Conservation (phyloP, 2,797 vertebrate genomes). For the Rhincodon typus region DNA sequence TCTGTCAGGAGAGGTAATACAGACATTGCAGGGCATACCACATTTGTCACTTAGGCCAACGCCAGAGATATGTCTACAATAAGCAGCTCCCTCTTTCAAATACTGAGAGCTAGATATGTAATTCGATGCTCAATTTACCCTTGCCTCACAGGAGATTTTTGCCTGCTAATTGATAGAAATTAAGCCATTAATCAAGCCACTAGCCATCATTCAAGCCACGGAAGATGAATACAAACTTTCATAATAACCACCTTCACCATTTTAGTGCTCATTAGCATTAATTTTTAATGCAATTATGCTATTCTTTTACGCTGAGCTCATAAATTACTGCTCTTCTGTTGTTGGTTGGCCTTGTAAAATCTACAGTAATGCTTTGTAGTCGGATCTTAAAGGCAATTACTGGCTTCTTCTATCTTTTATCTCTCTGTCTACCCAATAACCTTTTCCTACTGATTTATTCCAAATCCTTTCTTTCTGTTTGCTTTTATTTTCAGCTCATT, state of each 20-base stretch:
- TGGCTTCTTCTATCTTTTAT: constrained; percentile 82
- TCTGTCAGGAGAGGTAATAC: constrained; percentile 55
- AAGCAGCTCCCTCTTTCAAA: constrained; percentile 53
- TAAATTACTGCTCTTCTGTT: constrained; percentile 99
- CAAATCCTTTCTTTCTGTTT: constrained; percentile 46
- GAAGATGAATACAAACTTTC: constrained; percentile 99
- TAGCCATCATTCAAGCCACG: constrained; percentile 94
- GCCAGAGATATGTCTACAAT: constrained; percentile 53
- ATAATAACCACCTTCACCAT: constrained; percentile 99
- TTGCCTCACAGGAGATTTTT: constrained; percentile 88
- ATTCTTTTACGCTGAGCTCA: constrained; percentile 99
- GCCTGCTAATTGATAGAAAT: constrained; percentile 99
- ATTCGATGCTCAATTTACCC: constrained; percentile 96
- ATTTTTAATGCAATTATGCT: constrained; percentile 99
- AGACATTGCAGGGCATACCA: constrained; percentile 55
- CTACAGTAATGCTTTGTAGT: constrained; percentile 98
- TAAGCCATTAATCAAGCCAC: constrained; percentile 99
- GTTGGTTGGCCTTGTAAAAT: constrained; percentile 97
- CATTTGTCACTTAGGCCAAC: constrained; percentile 59
- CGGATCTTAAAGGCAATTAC: constrained; percentile 99
- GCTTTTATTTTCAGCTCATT: constrained; percentile 46
- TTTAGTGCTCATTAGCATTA: constrained; percentile 99
- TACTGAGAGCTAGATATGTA: constrained; percentile 80
- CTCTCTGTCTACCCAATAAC: constrained; percentile 82
- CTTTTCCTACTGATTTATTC: constrained; percentile 78